Conservation (phyloP, 2,888 invertebrate species). For the Argyra leucocephala region DNA sequence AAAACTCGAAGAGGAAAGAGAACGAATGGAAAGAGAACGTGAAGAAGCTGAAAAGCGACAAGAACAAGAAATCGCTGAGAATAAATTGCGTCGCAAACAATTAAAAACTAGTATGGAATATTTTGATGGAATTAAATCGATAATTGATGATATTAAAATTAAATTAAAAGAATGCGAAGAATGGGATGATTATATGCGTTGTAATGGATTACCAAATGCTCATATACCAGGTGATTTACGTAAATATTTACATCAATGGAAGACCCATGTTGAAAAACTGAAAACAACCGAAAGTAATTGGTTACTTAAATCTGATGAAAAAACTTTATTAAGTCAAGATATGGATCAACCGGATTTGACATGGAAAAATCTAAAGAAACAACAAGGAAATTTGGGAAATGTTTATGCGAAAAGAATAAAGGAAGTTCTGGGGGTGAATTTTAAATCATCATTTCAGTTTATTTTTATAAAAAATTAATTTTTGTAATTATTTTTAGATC, state of each 20-base stretch:
- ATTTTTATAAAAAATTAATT: too few species aligned
- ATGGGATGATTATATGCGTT: conserved; percentile 43
- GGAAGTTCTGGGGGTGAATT: conserved; percentile 39
- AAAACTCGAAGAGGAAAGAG: conserved; percentile 41
- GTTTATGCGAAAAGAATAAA: conserved; percentile 37
- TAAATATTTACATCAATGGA: conserved; percentile 43
- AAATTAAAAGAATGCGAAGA: conserved; percentile 34
- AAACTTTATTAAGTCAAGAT: conserved; percentile 41
- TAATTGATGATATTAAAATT: conserved; percentile 35
- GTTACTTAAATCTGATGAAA: conserved; percentile 40
- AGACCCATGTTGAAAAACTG: conserved; percentile 30
- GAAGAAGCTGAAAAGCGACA: conserved; percentile 40
- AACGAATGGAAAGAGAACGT: conserved; percentile 39
- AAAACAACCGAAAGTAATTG: conserved; percentile 37
- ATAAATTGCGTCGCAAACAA: conserved; percentile 37
- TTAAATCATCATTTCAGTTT: too few species aligned
- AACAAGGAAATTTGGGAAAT: conserved; percentile 40
- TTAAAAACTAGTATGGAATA: conserved; percentile 38
- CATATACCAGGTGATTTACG: conserved; percentile 41
- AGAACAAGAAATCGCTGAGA: conserved; percentile 40
- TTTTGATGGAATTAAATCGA: conserved; percentile 32
- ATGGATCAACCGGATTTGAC: conserved; percentile 35
- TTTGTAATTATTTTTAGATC: conserved; percentile 28
- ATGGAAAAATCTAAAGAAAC: conserved; percentile 32
- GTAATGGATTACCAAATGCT: conserved; percentile 41